Percentiles rank a stretch among this genome's conserved stretches.
Evolutionary conservation across 1,140 invertebrate species (phyloP).

Genomic region (Saccostrea glomerata): DNA sequence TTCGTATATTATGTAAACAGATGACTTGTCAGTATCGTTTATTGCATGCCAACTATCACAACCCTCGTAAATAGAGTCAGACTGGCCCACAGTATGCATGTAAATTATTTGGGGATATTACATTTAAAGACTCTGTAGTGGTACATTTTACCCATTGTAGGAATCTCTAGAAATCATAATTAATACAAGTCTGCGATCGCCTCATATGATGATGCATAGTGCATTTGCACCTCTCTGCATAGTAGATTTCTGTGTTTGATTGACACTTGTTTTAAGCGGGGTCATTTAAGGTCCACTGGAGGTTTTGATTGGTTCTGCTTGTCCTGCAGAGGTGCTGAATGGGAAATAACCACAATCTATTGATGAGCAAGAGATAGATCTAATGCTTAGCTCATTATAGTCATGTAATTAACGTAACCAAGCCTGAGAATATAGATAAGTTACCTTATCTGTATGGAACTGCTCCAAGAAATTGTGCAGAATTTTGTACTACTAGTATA

Average conservation of each 20-base stretch:
- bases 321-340: slow-evolving; percentile 3
- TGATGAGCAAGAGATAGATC: background rate
- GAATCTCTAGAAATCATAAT: background rate
- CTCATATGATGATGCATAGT: background rate
- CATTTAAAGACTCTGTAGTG: background rate
- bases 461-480: background rate
- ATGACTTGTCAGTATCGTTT: background rate
- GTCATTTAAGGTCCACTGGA: slow-evolving; percentile 6
- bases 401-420: background rate
- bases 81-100: background rate
- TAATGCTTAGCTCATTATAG: background rate
- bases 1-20: background rate
- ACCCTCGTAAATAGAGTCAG: no score
- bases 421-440: slow-evolving; percentile 3
- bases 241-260: background rate
- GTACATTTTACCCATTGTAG: background rate
- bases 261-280: background rate
- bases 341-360: background rate
- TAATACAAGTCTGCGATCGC: background rate
- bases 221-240: background rate
- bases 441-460: background rate
- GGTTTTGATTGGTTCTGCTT: background rate
- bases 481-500: background rate
- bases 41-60: background rate
- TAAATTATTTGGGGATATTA: background rate